A percentile compares a stretch with the other conserved stretches of the same genome.
Evolutionary conservation across 2,797 vertebrate genomes (phyloP).

Genomic region (Sebastes itinus): DNA sequence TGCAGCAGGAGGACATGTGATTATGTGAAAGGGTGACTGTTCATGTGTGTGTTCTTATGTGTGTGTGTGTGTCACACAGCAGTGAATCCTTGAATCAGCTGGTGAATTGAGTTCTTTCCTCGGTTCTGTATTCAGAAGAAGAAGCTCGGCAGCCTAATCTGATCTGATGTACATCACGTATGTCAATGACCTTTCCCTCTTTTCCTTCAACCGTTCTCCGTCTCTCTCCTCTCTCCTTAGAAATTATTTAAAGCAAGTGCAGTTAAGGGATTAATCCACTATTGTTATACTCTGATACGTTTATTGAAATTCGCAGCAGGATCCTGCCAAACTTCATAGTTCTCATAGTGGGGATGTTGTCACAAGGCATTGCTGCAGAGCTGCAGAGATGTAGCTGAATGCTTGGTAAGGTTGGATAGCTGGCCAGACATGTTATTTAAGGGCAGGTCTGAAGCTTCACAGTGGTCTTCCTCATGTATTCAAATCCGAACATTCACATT

Average conservation of each 20-base stretch:
- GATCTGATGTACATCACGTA: slow-evolving; percentile 36
- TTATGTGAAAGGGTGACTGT: background rate
- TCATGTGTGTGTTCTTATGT: background rate
- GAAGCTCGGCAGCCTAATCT: slow-evolving; percentile 2
- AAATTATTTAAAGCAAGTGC: slow-evolving; percentile 85
- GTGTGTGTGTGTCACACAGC: background rate
- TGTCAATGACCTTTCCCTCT: slow-evolving; percentile 31
- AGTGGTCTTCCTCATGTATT: too few relatives aligned
- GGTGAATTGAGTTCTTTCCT: background rate
- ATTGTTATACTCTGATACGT: slow-evolving; percentile 27
- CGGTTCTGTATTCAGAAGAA: slow-evolving; percentile 29
- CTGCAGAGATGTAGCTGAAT: slow-evolving; percentile 11
- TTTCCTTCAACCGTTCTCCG: background rate
- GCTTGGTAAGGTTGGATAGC: background rate
- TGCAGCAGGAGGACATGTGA: background rate
- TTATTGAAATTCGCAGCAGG: slow-evolving; percentile 41
- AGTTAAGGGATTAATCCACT: slow-evolving; percentile 81
- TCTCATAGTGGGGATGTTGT: background rate
- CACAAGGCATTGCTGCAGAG: slow-evolving; percentile 3
- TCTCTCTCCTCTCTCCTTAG: slow-evolving; percentile 49
- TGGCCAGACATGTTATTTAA: background rate
- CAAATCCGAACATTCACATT: too few relatives aligned
- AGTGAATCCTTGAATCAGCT: background rate
- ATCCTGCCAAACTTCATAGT: slow-evolving; percentile 15
- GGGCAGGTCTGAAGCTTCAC: too few relatives aligned